A percentile compares a stretch with the other conserved stretches of the same genome.
These are phyloP conservation scores for Eolophus roseicapilla DNA, from an alignment of 2,113 vertebrate species.

Conservation along the genomic window DNA sequence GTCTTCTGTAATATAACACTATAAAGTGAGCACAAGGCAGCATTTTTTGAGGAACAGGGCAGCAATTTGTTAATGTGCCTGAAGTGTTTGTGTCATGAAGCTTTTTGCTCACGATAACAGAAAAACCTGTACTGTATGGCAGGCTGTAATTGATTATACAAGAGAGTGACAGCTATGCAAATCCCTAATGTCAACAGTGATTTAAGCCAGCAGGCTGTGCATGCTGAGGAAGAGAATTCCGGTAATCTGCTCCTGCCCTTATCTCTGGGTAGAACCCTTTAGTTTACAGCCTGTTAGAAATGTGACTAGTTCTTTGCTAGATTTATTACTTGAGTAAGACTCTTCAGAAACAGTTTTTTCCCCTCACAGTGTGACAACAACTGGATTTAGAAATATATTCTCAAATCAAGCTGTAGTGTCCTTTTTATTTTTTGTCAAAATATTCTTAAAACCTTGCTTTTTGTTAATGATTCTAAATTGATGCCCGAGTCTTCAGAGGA, in stretches of 20 bases:
- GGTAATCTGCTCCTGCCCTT: constrained; percentile 35
- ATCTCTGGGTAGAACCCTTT: constrained; percentile 42
- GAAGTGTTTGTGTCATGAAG: neutral
- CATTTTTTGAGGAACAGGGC: neutral
- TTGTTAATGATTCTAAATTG: neutral
- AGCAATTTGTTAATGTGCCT: neutral
- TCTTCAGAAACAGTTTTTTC: neutral
- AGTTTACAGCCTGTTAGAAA: constrained; percentile 42
- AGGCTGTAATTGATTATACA: neutral
- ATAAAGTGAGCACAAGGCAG: neutral
- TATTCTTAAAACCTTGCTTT: neutral
- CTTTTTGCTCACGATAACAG: neutral
- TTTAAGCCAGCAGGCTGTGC: neutral
- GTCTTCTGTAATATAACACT: neutral
- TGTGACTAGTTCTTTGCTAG: constrained; percentile 4
- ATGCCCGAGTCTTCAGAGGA: neutral
- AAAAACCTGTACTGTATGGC: neutral
- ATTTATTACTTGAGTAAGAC: constrained; percentile 6
- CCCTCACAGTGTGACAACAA: neutral
- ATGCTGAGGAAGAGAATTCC: constrained; percentile 36
- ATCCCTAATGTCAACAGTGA: constrained; percentile 3
- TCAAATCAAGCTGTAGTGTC: neutral
- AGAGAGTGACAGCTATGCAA: constrained; percentile 36
- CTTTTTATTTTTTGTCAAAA: neutral
- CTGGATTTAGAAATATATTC: neutral